Evolutionary conservation across 2,888 invertebrate species (phyloP).

Genomic region (Scaptodrosophila latifasciaeformis): DNA sequence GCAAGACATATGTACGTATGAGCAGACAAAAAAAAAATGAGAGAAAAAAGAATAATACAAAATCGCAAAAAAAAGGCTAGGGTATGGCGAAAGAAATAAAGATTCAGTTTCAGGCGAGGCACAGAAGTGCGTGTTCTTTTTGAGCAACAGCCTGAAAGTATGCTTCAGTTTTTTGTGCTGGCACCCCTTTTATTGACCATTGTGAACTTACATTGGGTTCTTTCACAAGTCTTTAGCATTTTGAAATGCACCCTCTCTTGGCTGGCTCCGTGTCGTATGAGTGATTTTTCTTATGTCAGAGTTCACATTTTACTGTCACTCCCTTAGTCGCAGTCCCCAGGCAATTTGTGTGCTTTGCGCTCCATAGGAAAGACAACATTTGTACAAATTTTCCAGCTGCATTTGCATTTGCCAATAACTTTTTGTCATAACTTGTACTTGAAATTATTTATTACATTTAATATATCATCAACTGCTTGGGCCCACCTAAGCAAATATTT

Average conservation of each 20-base stretch:
- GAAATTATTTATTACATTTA: slow-evolving; percentile 27
- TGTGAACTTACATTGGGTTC: neutral
- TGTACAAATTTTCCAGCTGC: slow-evolving; percentile 16
- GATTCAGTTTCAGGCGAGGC: neutral
- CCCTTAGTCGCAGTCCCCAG: slow-evolving; percentile 10
- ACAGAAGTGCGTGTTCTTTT: slow-evolving; percentile 5
- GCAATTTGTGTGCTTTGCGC: slow-evolving; percentile 33
- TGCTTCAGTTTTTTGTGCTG: slow-evolving; percentile 30
- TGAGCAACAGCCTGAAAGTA: slow-evolving; percentile 49
- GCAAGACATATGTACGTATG: slow-evolving; percentile 10
- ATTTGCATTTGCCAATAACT: slow-evolving; percentile 29
- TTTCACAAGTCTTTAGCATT: neutral
- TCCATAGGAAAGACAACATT: neutral
- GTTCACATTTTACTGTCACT: no score
- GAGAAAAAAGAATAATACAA: neutral
- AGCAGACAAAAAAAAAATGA: neutral
- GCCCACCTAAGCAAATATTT: no score
- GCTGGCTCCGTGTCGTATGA: slow-evolving; percentile 24
- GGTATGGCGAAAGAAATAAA: slow-evolving; percentile 5
- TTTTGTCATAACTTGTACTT: slow-evolving; percentile 48
- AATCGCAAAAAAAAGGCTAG: neutral
- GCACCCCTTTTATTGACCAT: slow-evolving; percentile 55
- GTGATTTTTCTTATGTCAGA: slow-evolving; percentile 19
- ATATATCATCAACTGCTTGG: neutral
- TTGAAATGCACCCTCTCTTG: neutral